Evolutionary conservation across 2,797 vertebrate species (phyloP), one percentile per base, ranked within the genome.

Genomic region (Falco naumanni): DNA sequence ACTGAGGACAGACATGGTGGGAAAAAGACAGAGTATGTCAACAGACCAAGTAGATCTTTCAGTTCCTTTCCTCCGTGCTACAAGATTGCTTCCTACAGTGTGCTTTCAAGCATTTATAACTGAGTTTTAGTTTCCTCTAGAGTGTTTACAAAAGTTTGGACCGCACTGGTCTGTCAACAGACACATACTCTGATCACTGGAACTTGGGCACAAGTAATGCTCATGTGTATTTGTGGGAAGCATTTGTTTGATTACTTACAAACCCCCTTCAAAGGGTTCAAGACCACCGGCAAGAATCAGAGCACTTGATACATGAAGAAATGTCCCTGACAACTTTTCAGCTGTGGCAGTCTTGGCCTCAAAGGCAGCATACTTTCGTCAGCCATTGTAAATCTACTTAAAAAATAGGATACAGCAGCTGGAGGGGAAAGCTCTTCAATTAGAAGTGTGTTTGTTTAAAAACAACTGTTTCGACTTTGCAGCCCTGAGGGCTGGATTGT

Each of bases 361-460:
- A 74, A 33, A 84, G 60, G 57, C 72, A 86, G 51, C 37, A 77
- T 19, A 20, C 65, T 77, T 77, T n/a, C 3, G 2, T 90, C 89
- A 87, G 66, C 24, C 31, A 12, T 77, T 89, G 72, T 75, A 93
- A 76, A 64, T 83, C 24, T 74, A 22, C 74, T 72, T 81, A 63
- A 59, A 93, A 85, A 90, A 71, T 51, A 92, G 54, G 24, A 28
- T 84, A 69, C 8, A 1, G 69, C 76, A 95, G 63, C 61, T 95
- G 85, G 70, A 84, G 61, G 86, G 69, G 43, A 66, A 63, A 88
- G 43, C 43, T 88, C 57, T 93, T 91, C 79, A 79, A 26, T 88
- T 86, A 76, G 72, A 76, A 65, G 16, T 16, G 10, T 90, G 43
- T 69, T 87, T 93, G 50, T 84, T 91, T 93, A 76, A 72, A 93